These are phyloP conservation scores for Neodiprion fabricii DNA, from an alignment of 1,140 invertebrate species.

Conservation along the genomic window DNA sequence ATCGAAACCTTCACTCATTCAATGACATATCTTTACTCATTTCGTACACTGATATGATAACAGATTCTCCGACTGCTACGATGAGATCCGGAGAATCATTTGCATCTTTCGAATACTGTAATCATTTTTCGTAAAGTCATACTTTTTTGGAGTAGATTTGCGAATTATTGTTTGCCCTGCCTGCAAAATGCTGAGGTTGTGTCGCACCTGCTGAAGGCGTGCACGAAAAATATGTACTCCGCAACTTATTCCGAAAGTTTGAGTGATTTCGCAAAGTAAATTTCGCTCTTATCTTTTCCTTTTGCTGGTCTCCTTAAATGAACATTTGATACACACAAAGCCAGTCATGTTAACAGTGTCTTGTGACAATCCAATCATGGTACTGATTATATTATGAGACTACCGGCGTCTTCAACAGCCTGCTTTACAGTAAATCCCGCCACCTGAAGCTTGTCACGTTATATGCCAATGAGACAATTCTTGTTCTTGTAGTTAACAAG, in stretches of 20 bases:
- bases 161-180: conserved; percentile 11
- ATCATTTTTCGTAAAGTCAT: neutral
- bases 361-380: neutral
- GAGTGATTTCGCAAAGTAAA: too few relatives aligned
- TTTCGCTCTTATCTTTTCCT: too few relatives aligned
- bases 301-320: conserved; percentile 5
- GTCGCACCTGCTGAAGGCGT: neutral
- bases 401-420: conserved; percentile 16
- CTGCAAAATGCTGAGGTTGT: neutral
- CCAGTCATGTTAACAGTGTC: conserved; percentile 33
- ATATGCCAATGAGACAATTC: conserved; percentile 8
- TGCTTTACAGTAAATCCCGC: neutral
- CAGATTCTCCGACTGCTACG: neutral
- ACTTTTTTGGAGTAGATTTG: conserved; percentile 5
- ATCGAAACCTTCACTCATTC: conserved; percentile 4
- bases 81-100: conserved; percentile 9
- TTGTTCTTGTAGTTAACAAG: conserved; percentile 18
- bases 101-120: neutral
- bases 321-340: conserved; percentile 13
- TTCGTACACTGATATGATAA: conserved; percentile 3
- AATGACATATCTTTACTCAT: neutral
- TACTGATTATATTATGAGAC: conserved; percentile 10
- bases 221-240: too few relatives aligned
- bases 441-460: neutral
- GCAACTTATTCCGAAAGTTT: too few relatives aligned